Conservation (phyloP, 2,888 invertebrate genomes). For the Prosapia bicincta region DNA sequence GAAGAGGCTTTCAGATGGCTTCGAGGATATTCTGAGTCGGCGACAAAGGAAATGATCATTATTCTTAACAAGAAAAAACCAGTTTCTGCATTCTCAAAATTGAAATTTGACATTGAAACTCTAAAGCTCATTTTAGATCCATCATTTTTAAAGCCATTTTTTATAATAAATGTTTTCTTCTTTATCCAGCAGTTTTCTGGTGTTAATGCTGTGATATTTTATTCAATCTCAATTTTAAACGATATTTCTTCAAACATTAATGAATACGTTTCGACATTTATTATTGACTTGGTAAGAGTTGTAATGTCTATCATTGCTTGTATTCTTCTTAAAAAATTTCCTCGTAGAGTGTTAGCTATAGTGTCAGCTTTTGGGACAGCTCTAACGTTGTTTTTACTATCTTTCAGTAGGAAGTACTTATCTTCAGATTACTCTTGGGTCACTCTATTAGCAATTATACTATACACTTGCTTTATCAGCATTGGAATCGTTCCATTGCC, state of each 20-base stretch:
- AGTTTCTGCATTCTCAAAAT: not conserved
- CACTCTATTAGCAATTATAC: constrained; percentile 52
- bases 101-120: not conserved
- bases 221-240: constrained; percentile 62
- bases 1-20: constrained; percentile 57
- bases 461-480: constrained; percentile 58
- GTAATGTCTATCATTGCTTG: constrained; percentile 61
- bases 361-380: constrained; percentile 61
- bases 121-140: constrained; percentile 28
- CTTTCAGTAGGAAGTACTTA: constrained; percentile 44
- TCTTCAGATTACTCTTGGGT: constrained; percentile 51
- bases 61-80: constrained; percentile 44
- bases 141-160: constrained; percentile 54
- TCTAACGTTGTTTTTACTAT: constrained; percentile 55
- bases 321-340: constrained; percentile 57
- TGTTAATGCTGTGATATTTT: constrained; percentile 67
- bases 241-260: constrained; percentile 59
- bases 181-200: constrained; percentile 67
- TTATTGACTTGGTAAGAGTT: constrained; percentile 61
- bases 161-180: constrained; percentile 62
- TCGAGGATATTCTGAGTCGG: constrained; percentile 54
- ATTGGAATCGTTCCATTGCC: constrained; percentile 64
- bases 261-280: constrained; percentile 62
- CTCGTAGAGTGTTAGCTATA: constrained; percentile 61
- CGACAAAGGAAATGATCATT: constrained; percentile 51